Evolutionary conservation across 2,797 vertebrate genomes (phyloP), one percentile per base, ranked within the genome.

Genomic region (Ctenosaura bakeri): DNA sequence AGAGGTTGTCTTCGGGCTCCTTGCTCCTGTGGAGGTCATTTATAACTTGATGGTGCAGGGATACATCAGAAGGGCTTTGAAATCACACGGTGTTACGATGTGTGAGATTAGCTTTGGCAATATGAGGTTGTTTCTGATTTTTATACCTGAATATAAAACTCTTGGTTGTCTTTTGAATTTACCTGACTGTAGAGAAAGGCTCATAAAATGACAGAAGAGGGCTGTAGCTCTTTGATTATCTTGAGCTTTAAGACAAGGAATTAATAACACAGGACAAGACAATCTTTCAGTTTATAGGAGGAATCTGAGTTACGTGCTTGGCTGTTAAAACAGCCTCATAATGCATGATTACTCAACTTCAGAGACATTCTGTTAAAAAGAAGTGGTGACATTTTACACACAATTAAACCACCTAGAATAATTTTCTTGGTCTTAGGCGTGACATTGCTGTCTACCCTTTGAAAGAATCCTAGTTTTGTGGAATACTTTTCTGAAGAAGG

Each of bases 361-460:
- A 91, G 94, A 91, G 88, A 66, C 54, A 42, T 95, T 94, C 95
- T 88, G 80, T 94, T 95, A 91, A 86, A 95, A 94, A 89, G 88
- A 96, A 93, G 77, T 91, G 90, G 87, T 95, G 94, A 92, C 90
- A 86, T 88, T 95, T 94, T 94, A 94, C 93, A 91, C 85, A 88
- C 84, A 94, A 88, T 95, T 93, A 96, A 95, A 88, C 92, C 89
- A 93, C 74, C 78, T 92, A 90, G 89, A 94, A 93, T 85, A 92
- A 90, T 94, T 96, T 94, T 89, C 90, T 94, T 91, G 86, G 92
- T 91, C 92, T 84, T 93, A 89, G 89, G 86, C 24, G 0, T 83
- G 89, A 85, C 85, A 93, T 96, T 42, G 35, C 66, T 86, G 73
- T 92, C 82, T 80, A 83, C 71, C 90, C 52, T 12, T n/a, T 93